A percentile compares a stretch with the other conserved stretches of the same genome.
Conservation (phyloP, 2,797 vertebrate species). For the Agapornis canus region DNA sequence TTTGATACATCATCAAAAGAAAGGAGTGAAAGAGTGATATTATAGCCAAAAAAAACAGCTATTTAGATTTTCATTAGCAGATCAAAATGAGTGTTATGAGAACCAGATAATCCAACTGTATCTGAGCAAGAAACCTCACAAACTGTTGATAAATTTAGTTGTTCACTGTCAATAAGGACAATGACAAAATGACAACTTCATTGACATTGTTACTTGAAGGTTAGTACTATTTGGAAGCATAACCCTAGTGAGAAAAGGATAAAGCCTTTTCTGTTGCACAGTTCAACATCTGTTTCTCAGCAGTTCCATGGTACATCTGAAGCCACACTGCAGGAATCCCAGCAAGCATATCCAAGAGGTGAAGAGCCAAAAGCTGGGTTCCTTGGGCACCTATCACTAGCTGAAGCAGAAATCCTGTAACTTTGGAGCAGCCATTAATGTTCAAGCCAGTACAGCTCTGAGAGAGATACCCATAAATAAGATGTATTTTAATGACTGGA, state of each 20-base stretch:
- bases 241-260: neutral
- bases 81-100: neutral
- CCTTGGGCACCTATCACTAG: neutral
- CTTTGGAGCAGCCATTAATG: neutral
- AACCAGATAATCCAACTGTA: neutral
- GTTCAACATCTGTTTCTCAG: neutral
- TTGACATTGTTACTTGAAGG: neutral
- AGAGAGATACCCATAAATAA: neutral
- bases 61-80: neutral
- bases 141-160: neutral
- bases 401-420: neutral
- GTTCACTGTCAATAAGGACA: neutral
- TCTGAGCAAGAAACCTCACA: neutral
- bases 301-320: neutral
- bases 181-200: neutral
- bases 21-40: neutral
- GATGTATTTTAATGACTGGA: neutral
- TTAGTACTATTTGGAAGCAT: neutral
- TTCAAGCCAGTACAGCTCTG: neutral
- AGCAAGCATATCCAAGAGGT: neutral
- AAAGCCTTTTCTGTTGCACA: too few relatives aligned
- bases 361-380: neutral
- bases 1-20: neutral
- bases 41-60: neutral
- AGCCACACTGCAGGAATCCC: fast-evolving